Conservation (phyloP, 1,140 invertebrate species). For the silkworm (Bombyx mori) region DNA sequence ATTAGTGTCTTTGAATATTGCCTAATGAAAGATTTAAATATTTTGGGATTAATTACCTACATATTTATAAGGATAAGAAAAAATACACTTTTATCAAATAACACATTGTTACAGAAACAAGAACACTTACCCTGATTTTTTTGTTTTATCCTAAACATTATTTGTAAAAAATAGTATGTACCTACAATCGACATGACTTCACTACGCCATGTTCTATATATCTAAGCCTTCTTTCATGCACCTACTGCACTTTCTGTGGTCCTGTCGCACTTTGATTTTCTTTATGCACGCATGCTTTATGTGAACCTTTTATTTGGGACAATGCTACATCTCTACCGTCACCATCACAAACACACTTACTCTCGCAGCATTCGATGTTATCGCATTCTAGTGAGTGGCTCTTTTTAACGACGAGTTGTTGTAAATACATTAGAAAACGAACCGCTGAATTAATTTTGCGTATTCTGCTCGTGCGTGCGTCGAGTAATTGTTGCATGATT, state of each 20-base stretch:
- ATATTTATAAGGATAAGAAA: too few relatives aligned
- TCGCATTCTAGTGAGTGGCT: conserved; percentile 36
- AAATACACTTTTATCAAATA: conserved; percentile 55
- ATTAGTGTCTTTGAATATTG: not conserved
- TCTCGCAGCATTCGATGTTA: conserved; percentile 52
- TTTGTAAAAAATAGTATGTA: too few relatives aligned
- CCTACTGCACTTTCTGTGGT: conserved; percentile 44
- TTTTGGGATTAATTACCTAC: too few relatives aligned
- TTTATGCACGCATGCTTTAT: conserved; percentile 55
- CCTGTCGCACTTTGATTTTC: conserved; percentile 48
- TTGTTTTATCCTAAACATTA: too few relatives aligned
- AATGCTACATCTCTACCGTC: conserved; percentile 35
- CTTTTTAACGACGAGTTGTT: conserved; percentile 36
- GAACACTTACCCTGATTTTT: conserved; percentile 22
- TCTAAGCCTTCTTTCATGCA: conserved; percentile 22
- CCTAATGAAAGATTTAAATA: too few relatives aligned
- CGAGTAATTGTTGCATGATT: conserved; percentile 56
- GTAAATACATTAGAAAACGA: conserved; percentile 34
- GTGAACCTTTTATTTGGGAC: conserved; percentile 23
- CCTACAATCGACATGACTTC: too few relatives aligned
- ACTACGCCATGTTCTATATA: not conserved
- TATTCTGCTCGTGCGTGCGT: conserved; percentile 10
- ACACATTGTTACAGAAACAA: conserved; percentile 60
- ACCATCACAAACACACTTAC: conserved; percentile 47
- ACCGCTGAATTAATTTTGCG: not conserved